Percentiles rank a stretch among this genome's conserved stretches.
These are phyloP conservation scores for Microtus oregoni DNA, from an alignment of 2,113 vertebrate genomes.

Conservation along the genomic window DNA sequence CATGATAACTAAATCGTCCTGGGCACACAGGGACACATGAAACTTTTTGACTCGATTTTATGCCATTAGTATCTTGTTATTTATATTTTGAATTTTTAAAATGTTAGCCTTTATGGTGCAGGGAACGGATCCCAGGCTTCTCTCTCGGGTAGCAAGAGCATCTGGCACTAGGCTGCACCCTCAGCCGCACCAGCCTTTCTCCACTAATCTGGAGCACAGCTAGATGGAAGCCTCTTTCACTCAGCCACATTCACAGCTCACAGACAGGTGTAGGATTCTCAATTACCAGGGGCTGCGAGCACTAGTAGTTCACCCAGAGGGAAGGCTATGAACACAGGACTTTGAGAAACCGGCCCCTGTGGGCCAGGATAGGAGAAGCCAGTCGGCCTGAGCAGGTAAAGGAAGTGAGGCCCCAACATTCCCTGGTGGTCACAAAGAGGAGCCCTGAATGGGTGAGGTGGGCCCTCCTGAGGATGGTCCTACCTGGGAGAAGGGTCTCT, in stretches of 20 bases:
- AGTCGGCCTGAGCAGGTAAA: neutral
- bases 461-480: neutral
- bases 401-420: neutral
- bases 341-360: conserved; percentile 22
- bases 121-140: neutral
- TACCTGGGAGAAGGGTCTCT: neutral
- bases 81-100: neutral
- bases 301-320: neutral
- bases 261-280: neutral
- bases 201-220: neutral
- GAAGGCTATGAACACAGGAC: neutral
- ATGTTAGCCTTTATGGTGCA: neutral
- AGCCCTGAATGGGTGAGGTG: neutral
- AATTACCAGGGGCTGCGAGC: neutral
- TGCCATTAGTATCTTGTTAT: neutral
- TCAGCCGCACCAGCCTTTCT: neutral
- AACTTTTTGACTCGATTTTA: neutral
- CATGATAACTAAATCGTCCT: neutral
- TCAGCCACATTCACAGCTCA: conserved; percentile 7
- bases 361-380: neutral
- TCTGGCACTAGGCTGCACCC: neutral
- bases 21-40: neutral
- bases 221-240: neutral
- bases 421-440: neutral
- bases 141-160: neutral